phyloP scores from a whole-genome alignment of 2,797 vertebrate genomes.

The Sebastes umbrosus region DNA sequence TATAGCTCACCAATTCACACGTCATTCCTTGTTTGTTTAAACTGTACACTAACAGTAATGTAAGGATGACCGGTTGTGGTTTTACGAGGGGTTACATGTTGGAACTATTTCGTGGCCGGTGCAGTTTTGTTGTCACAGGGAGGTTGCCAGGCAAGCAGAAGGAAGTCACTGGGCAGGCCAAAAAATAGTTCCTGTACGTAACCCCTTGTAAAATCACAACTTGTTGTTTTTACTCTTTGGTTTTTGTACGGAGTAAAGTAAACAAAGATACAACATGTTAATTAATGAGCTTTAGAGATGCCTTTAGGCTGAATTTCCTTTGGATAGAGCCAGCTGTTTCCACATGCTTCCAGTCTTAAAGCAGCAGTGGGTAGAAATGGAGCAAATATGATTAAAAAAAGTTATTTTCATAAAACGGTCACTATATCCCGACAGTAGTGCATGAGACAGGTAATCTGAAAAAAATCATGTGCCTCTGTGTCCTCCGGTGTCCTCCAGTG shows the following conservation, averaged over 20 bases:
- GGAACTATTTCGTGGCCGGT: not conserved
- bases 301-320: not conserved
- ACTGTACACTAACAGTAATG: not conserved
- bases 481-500: too few species aligned
- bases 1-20: not conserved
- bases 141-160: slow-evolving; percentile 4
- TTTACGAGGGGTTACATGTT: not conserved
- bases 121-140: slow-evolving; percentile 1
- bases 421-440: too few species aligned
- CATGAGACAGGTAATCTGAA: too few species aligned
- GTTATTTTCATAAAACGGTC: not conserved
- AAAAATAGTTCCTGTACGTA: not conserved
- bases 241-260: not conserved
- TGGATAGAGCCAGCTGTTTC: not conserved
- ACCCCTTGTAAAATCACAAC: not conserved
- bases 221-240: not conserved
- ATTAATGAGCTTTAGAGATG: not conserved
- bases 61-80: slow-evolving; percentile 5
- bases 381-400: not conserved
- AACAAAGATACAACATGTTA: not conserved
- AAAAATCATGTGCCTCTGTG: too few species aligned
- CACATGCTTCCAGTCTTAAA: not conserved
- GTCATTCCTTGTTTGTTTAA: not conserved
- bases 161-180: not conserved
- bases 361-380: not conserved